Base-by-base conservation (phyloP, 2,113 vertebrate species). In the Papio anubis region DNA sequence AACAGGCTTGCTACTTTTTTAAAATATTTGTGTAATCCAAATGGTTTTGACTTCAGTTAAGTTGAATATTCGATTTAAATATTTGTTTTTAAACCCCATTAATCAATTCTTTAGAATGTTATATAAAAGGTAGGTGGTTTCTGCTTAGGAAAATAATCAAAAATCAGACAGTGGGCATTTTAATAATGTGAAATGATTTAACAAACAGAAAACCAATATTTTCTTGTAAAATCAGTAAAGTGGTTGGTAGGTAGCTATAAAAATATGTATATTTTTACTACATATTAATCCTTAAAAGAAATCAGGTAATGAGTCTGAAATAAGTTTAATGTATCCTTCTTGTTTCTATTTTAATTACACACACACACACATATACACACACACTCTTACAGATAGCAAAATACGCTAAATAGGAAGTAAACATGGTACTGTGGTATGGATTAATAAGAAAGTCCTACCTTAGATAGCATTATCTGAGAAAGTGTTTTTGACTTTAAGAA, bases 21-120 rank as follows among this genome's bases (percentile, higher is more conserved):
- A 90, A 96, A 97, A 83, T 25, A 88, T 70, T 87, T 93, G 61
- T 92, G 87, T 97, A 93, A 92, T 78, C 81, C 73, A 91, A 92
- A 68, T 59, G 43, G 27, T 78, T 90, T 87, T 86, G 48, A 61
- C 14, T 75, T 17, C 23, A 93, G 66, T 76, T 20, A 94, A 95
- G 35, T 27, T 55, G 25, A 72, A 73, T 89, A 93, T 93, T 84
- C 89, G 64, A 48, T 89, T 96, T 64, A 95, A 64, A 85, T 82
- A 80, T 73, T 40, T 87, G 16, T 89, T 66, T 84, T 72, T 73
- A 30, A 64, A 93, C 57, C 6, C 16, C 16, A 83, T 8, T 84
- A 30, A 92, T 55, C 84, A 88, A 79, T 48, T 73, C 25, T 68
- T 94, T 23, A 92, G 11, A 80, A 73, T 8, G 18, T 25, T 84